Conservation (phyloP, 2,797 vertebrate species). For the Gymnothorax javanicus region DNA sequence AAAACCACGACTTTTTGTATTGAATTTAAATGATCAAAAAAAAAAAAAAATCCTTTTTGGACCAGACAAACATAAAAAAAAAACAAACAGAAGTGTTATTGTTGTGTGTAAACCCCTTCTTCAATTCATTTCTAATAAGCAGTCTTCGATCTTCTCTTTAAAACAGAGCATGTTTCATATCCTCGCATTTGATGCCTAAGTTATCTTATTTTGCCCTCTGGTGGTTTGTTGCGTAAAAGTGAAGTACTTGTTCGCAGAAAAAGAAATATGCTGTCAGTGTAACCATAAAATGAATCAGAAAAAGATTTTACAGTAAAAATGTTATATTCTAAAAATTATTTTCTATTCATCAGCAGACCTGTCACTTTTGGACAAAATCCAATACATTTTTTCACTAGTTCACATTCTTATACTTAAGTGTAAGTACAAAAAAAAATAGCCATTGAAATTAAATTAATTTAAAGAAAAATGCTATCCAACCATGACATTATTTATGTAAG, state of each 20-base stretch:
- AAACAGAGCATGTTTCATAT: background rate
- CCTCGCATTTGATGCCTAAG: background rate
- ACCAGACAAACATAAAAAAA: background rate
- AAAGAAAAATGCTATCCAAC: background rate
- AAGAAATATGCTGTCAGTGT: background rate
- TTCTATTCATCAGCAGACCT: background rate
- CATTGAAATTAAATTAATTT: background rate
- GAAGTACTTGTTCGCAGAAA: background rate
- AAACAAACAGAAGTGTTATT: background rate
- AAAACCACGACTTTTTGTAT: background rate
- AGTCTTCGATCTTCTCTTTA: background rate
- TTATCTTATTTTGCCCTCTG: constrained; percentile 1
- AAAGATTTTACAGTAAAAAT: background rate
- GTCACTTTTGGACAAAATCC: background rate
- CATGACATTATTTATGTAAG: background rate
- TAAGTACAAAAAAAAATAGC: background rate
- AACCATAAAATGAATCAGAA: background rate
- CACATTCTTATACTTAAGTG: background rate
- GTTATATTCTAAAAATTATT: background rate
- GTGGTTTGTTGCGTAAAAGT: background rate
- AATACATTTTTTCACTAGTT: background rate
- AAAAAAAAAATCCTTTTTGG: background rate
- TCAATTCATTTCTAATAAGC: background rate
- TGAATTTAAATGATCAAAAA: background rate
- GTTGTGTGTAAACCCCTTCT: background rate